A percentile compares a stretch with the other conserved stretches of the same genome.
Evolutionary conservation across 2,888 invertebrate species (phyloP).

Genomic region (Trichopria drosophilae): DNA sequence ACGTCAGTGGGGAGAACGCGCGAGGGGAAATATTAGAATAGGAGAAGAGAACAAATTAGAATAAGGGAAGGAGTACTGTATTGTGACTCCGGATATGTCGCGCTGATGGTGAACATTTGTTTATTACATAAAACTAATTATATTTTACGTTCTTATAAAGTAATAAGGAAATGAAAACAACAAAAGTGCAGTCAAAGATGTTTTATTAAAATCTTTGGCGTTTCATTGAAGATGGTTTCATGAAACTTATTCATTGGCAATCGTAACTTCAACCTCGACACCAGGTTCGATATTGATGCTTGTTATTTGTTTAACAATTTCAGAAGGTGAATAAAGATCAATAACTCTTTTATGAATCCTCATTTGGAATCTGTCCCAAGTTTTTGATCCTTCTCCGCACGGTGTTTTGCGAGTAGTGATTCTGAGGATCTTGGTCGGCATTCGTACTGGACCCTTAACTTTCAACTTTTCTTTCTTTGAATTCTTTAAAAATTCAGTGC

Average conservation of each 20-base stretch:
- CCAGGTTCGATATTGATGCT: conserved; percentile 99
- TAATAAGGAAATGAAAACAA: too few species aligned
- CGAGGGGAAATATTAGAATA: too few species aligned
- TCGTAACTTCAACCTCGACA: conserved; percentile 99
- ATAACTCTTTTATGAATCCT: conserved; percentile 98
- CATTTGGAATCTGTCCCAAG: conserved; percentile 99
- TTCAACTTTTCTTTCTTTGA: conserved; percentile 96
- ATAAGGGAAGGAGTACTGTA: too few species aligned
- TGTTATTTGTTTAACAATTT: conserved; percentile 99
- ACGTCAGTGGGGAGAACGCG: too few species aligned
- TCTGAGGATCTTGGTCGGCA: conserved; percentile 97
- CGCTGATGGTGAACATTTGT: too few species aligned
- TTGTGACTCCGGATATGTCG: too few species aligned
- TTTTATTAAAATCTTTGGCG: too few species aligned
- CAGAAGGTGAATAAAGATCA: conserved; percentile 96
- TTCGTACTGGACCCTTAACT: conserved; percentile 97
- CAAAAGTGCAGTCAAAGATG: too few species aligned
- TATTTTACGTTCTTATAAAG: too few species aligned
- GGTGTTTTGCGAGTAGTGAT: conserved; percentile 99
- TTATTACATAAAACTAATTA: too few species aligned
- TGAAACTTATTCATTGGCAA: conserved; percentile 79
- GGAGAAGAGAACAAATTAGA: too few species aligned
- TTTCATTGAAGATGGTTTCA: conserved; percentile 31
- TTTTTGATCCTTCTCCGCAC: conserved; percentile 99
- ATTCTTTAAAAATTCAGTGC: conserved; percentile 92